These are phyloP conservation scores for Halictus quadricinctus DNA, from an alignment of 2,888 invertebrate species.

Conservation along the genomic window DNA sequence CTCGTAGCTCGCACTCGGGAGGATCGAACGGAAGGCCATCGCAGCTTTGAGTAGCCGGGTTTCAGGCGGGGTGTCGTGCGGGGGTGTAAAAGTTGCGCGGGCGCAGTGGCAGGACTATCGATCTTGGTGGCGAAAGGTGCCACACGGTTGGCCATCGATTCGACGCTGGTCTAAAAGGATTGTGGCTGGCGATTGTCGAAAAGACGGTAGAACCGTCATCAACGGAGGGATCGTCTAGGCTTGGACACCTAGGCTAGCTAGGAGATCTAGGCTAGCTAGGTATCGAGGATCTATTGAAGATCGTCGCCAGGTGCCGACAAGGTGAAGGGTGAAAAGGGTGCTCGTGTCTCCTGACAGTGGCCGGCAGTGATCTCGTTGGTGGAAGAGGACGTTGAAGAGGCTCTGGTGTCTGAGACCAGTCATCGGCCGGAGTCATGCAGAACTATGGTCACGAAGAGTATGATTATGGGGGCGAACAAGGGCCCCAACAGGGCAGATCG, in stretches of 20 bases:
- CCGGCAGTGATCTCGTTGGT: slow-evolving; percentile 8
- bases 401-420: background rate
- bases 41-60: background rate
- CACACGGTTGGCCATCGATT: slow-evolving; percentile 78
- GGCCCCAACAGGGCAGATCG: slow-evolving; percentile 41
- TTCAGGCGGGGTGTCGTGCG: slow-evolving; percentile 39
- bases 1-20: slow-evolving; percentile 15
- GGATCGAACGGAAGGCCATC: slow-evolving; percentile 13
- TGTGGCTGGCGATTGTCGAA: slow-evolving; percentile 62
- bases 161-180: slow-evolving; percentile 73
- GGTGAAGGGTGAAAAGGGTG: slow-evolving; percentile 4
- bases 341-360: background rate
- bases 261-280: background rate
- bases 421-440: slow-evolving; percentile 71
- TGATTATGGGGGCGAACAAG: slow-evolving; percentile 63
- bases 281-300: background rate
- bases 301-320: background rate
- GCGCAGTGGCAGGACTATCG: slow-evolving; percentile 77
- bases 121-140: slow-evolving; percentile 76
- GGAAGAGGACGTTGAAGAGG: background rate
- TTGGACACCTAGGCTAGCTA: background rate
- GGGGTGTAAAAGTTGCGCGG: slow-evolving; percentile 69
- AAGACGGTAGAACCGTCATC: slow-evolving; percentile 30
- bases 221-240: background rate
- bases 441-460: slow-evolving; percentile 78